Base-by-base conservation (phyloP, 1,140 invertebrate genomes). In the Nasonia longicornis region DNA sequence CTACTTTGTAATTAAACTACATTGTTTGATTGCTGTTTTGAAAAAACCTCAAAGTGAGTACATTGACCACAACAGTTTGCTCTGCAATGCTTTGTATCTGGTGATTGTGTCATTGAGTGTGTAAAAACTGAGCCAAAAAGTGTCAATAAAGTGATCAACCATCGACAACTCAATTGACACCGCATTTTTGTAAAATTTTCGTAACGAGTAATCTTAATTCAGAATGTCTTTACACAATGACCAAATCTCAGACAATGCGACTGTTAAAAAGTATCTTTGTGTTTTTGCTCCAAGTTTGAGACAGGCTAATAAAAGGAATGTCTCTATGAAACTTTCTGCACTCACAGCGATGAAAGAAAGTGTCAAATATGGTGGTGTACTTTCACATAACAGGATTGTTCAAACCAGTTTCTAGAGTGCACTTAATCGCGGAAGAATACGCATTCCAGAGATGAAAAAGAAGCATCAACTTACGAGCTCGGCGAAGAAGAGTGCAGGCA, bases 401-500 rank as follows among this genome's bases (percentile, higher is more conserved):
- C 16, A 58, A 58, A 58, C 52, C 16, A 58, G 20, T 58, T 58
- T 58, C 52, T 20, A 58, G 38, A 42, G 52, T n/a, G 52, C 20
- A 20, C 52, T 58, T 58, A 58, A 58, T 20, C 16, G 1, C 20
- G 16, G 16, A n/a, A 7, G 20, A 58, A 58, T 58, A n/a, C 16
- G 16, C 20, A 58, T 58, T 58, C 14, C 6, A 58, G 16, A 58
- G 20, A 58, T 6, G 26, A 35, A 35, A 35, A 7, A 58, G 6
- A 58, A 58, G 16, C 16, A 20, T 20, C 16, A 16, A 77, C 75
- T 77, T 69, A 77, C 64, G 22, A 69, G 74, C 52, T 76, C 31
- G 66, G 35, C 38, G 7, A 10, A 14, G 16, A 35, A 11, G 22
- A 42, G n/a, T 35, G 31, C 20, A 35, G 73, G 22, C 64, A 22